Conservation (phyloP, 1,140 invertebrate species). For the Orchestia grillus region DNA sequence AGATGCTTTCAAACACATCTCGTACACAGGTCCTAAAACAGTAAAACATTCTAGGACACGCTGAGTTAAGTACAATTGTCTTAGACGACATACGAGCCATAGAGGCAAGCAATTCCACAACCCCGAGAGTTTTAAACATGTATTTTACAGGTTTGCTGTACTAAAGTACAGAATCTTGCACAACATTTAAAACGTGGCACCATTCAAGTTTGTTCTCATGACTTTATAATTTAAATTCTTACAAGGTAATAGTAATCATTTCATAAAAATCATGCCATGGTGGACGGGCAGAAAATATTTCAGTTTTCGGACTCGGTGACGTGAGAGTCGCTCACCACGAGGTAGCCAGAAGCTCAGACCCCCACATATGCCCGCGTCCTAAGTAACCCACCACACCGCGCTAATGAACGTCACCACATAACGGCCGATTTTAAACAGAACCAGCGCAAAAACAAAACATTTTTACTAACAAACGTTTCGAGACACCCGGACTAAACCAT, state of each 20-base stretch:
- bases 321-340: too few relatives aligned
- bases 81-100: not conserved
- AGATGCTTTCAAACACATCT: too few relatives aligned
- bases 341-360: too few relatives aligned
- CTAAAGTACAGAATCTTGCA: not conserved
- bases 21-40: too few relatives aligned
- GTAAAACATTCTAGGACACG: not conserved
- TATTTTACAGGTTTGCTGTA: not conserved
- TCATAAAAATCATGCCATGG: not conserved
- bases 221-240: not conserved
- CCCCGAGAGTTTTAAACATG: not conserved
- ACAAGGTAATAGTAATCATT: not conserved
- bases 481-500: too few relatives aligned
- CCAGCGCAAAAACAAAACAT: too few relatives aligned
- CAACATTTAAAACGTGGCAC: not conserved
- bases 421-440: too few relatives aligned
- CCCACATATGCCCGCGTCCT: too few relatives aligned
- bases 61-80: not conserved
- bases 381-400: too few relatives aligned
- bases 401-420: too few relatives aligned
- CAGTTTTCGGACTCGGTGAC: not conserved
- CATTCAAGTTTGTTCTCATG: not conserved
- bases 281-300: not conserved
- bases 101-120: not conserved
- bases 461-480: too few relatives aligned